Conservation (phyloP, 2,797 vertebrate species). For the Oophaga sylvatica region DNA sequence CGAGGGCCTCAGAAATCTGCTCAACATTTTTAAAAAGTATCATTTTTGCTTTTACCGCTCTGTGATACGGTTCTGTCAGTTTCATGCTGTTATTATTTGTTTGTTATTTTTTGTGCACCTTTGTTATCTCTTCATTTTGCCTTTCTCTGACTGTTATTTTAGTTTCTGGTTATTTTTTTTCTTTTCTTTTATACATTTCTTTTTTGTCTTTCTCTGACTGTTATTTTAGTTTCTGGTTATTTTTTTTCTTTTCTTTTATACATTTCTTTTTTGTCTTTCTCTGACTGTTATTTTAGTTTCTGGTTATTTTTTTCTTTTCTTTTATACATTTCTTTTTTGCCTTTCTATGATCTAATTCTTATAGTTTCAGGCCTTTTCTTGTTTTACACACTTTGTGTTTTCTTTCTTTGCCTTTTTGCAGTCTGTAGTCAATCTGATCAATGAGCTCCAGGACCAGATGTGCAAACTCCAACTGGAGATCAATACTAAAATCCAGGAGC, state of each 20-base stretch:
- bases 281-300: too few relatives aligned
- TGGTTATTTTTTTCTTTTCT: slow-evolving; percentile 56
- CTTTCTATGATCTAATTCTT: neutral
- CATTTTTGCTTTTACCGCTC: too few relatives aligned
- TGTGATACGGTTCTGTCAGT: too few relatives aligned
- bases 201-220: too few relatives aligned
- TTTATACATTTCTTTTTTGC: too few relatives aligned
- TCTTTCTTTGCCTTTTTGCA: slow-evolving; percentile 73
- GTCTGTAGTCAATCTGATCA: slow-evolving; percentile 98
- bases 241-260: slow-evolving; percentile 54
- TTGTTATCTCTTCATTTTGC: too few relatives aligned
- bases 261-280: too few relatives aligned
- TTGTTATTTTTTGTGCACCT: too few relatives aligned
- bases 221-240: neutral
- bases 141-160: too few relatives aligned
- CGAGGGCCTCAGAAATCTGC: too few relatives aligned
- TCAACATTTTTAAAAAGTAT: too few relatives aligned
- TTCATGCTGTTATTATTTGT: too few relatives aligned
- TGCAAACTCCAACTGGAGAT: slow-evolving; percentile 95
- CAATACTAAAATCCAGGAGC: slow-evolving; percentile 92
- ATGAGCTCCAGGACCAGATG: slow-evolving; percentile 97
- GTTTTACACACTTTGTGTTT: neutral
- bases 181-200: slow-evolving; percentile 47
- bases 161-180: slow-evolving; percentile 29
- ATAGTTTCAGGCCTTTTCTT: neutral